Percentiles rank a stretch among this genome's conserved stretches.
Conservation (phyloP, 2,888 invertebrate species). For the Nebria salina region DNA sequence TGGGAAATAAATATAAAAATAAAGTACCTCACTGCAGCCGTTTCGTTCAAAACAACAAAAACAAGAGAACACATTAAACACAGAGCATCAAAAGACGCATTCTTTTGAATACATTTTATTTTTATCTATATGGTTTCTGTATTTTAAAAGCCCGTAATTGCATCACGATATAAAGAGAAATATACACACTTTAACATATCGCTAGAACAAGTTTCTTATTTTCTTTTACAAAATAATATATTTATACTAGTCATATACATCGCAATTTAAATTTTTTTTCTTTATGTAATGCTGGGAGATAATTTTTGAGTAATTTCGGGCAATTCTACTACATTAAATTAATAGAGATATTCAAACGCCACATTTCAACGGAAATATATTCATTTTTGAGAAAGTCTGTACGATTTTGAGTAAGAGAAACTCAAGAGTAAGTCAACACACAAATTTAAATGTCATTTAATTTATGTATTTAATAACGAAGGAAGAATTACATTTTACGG, state of each 20-base stretch:
- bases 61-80: constrained; percentile 5
- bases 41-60: neutral
- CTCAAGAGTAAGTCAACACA: neutral
- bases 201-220: neutral
- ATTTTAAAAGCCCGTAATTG: constrained; percentile 5
- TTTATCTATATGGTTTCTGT: constrained; percentile 5
- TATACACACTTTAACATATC: neutral
- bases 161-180: neutral
- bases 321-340: neutral
- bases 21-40: neutral
- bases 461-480: too few species aligned
- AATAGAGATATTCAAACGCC: neutral
- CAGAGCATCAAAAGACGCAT: neutral
- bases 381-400: neutral
- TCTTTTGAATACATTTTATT: neutral
- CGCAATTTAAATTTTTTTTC: neutral
- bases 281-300: neutral
- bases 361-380: neutral
- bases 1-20: neutral
- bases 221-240: neutral
- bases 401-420: neutral
- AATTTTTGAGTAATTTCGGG: neutral
- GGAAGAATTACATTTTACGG: too few species aligned
- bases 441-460: too few species aligned
- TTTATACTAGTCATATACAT: too few species aligned